A percentile compares a stretch with the other conserved stretches of the same genome.
phyloP scores from a whole-genome alignment of 92 coral and sea anemone genomes.

The Galaxea fascicularis region DNA sequence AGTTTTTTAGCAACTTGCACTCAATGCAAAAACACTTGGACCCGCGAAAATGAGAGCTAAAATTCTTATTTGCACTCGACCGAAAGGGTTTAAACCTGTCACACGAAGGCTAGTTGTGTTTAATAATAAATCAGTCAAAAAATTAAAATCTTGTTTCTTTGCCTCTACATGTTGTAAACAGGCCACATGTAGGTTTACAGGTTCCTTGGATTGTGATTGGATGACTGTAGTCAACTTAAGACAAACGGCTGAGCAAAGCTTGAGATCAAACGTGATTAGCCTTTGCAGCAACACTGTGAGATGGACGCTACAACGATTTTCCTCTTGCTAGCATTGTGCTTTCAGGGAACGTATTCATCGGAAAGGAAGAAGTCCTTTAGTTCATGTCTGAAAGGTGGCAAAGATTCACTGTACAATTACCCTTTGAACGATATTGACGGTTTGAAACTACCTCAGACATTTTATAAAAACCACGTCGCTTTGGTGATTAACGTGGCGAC shows the following conservation, averaged over 20 bases:
- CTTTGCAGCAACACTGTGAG: neutral
- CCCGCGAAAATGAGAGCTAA: neutral
- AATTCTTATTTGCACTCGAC: neutral
- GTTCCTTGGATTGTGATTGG: constrained; percentile 13
- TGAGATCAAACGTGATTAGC: neutral
- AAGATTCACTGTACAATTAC: constrained; percentile 69
- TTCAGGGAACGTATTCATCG: constrained; percentile 1
- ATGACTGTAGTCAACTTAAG: neutral
- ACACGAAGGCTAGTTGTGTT: neutral
- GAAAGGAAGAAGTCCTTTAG: constrained; percentile 53
- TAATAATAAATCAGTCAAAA: neutral
- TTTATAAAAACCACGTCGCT: constrained; percentile 58
- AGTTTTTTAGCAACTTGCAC: neutral
- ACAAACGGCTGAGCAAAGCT: constrained; percentile 8
- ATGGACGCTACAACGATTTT: constrained; percentile 31
- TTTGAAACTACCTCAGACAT: constrained; percentile 12
- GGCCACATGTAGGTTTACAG: constrained; percentile 31
- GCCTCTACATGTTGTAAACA: neutral
- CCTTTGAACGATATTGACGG: constrained; percentile 58
- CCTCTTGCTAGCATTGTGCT: constrained; percentile 4
- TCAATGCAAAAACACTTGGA: neutral
- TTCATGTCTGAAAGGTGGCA: constrained; percentile 50
- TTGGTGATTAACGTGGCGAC: constrained; percentile 84
- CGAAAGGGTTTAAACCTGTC: neutral
- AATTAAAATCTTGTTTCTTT: neutral